Percentiles rank a stretch among this genome's conserved stretches.
These are phyloP conservation scores for Chaetodon auriga DNA, from an alignment of 2,113 vertebrate species.

Conservation along the genomic window DNA sequence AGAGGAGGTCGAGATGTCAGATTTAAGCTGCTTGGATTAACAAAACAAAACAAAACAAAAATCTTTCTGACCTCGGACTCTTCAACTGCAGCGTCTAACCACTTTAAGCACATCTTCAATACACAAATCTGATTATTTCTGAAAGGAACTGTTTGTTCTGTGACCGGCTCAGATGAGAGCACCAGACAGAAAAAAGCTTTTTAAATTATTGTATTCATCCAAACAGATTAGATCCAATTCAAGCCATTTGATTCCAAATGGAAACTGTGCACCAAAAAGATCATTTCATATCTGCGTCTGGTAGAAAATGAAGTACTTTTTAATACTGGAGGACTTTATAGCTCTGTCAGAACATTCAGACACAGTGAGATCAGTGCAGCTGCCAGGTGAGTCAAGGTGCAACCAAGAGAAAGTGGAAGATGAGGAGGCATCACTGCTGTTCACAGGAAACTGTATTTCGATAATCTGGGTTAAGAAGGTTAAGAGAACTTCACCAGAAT, in stretches of 20 bases:
- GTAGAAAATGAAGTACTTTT: background rate
- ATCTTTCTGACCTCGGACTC: background rate
- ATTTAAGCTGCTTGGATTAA: background rate
- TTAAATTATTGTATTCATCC: slow-evolving; percentile 14
- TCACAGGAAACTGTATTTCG: background rate
- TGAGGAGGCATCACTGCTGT: too few species aligned
- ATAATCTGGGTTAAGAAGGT: background rate
- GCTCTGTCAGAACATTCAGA: background rate
- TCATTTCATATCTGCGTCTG: background rate
- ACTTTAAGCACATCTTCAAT: background rate
- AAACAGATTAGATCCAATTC: slow-evolving; percentile 26
- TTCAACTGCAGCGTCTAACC: background rate
- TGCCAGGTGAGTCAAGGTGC: background rate
- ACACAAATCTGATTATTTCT: slow-evolving; percentile 31
- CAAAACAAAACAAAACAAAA: background rate
- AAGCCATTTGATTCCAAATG: slow-evolving; percentile 9
- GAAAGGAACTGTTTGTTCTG: slow-evolving; percentile 12
- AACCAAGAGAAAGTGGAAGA: background rate
- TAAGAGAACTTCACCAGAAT: slow-evolving; percentile 2
- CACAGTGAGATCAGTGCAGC: background rate
- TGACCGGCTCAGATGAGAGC: background rate
- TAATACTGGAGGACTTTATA: background rate
- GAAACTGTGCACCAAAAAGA: accelerated
- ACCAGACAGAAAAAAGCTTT: slow-evolving; percentile 7
- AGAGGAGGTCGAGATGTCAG: background rate